These are phyloP conservation scores for Tragelaphus strepsiceros DNA, from an alignment of 2,113 vertebrate genomes.

Conservation along the genomic window DNA sequence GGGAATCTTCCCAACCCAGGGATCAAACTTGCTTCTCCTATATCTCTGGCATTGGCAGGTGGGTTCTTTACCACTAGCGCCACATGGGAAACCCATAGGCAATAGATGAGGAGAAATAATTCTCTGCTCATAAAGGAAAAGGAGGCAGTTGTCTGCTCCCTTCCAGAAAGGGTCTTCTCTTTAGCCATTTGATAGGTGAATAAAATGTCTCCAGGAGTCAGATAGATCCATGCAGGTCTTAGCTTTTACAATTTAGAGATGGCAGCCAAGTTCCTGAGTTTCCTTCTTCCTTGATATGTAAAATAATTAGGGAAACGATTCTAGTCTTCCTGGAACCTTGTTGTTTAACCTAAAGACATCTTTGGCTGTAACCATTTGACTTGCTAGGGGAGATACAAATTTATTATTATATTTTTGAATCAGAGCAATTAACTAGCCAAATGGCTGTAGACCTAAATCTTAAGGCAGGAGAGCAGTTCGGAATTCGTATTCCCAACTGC, in stretches of 20 bases:
- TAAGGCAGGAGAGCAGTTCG: background rate
- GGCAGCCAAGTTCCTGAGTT: background rate
- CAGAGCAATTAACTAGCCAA: background rate
- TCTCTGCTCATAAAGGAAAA: background rate
- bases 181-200: background rate
- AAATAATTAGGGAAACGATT: background rate
- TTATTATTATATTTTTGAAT: background rate
- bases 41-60: background rate
- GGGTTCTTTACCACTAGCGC: background rate
- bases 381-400: background rate
- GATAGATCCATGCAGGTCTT: background rate
- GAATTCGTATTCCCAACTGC: background rate
- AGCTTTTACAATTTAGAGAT: background rate
- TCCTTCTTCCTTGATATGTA: background rate
- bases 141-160: background rate
- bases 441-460: background rate
- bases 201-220: background rate
- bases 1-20: background rate
- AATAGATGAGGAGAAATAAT: background rate
- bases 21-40: background rate
- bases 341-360: background rate
- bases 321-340: background rate
- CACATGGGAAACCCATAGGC: background rate
- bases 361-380: background rate
- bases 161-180: background rate